Base-by-base conservation (phyloP, 2,113 vertebrate species). In the Monopterus albus region DNA sequence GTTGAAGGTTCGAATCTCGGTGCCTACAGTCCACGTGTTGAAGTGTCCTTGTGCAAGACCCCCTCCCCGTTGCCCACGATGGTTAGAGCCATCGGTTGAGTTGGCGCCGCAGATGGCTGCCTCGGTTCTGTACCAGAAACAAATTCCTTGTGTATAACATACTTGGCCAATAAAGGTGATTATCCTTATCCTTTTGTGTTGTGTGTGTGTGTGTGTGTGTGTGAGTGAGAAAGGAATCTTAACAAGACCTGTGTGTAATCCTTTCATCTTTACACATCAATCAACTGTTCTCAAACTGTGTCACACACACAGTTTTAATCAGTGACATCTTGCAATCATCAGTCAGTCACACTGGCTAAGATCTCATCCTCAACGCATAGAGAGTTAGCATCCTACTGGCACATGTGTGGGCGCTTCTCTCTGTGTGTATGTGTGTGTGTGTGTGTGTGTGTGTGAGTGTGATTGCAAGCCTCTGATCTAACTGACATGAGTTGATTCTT, bases 251-350 rank as follows among this genome's bases (percentile, higher is more conserved):
- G 20, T n/a, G n/a, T n/a, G n/a, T 80, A 82, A 87, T 80, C 78
- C 21, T 67, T 59, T 83, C 65, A 86, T 85, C 67, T 84, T 81
- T 61, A 60, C 63, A 79, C 71, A 67, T 84, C 76, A 78, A 58
- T 78, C 78, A 56, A 39, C 59, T 61, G 29, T 20, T 72, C 64
- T 51, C 51, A 70, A 29, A 52, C 70, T 59, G 49, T 51, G n/a
- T n/a, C n/a, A n/a, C 50, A 64, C 15, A 7, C 38, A 45, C 7
- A 13, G 46, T 75, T 87, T 83, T 78, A 89, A 86, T 86, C 75
- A 64, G n/a, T 74, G 71, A 56, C 76, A 50, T 51, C 58, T 79
- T 68, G 56, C 66, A 84, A 81, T 86, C 75, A 85, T n/a, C 58
- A 72, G 76, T 86, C 79, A 79, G 67, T 83, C 73, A 72, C 12